phyloP scores from a whole-genome alignment of 2,797 vertebrate genomes.

The Lindbergichthys nudifrons region DNA sequence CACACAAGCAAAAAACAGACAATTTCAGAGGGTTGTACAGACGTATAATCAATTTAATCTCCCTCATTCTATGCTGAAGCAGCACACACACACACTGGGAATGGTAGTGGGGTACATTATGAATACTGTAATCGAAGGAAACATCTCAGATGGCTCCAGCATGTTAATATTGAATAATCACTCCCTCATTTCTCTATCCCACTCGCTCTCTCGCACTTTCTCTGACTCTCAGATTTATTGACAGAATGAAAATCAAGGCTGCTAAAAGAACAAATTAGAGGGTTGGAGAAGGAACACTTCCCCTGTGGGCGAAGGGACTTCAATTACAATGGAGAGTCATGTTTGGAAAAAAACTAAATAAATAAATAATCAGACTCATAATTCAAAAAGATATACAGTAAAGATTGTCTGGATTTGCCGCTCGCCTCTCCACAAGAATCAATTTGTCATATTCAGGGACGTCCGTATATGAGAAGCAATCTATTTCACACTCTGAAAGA shows the following conservation, averaged over 20 bases:
- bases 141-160: constrained; percentile 72
- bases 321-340: constrained; percentile 80
- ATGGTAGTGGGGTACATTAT: constrained; percentile 74
- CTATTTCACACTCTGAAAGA: constrained; percentile 84
- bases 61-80: constrained; percentile 49
- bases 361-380: constrained; percentile 71
- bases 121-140: constrained; percentile 76
- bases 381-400: constrained; percentile 64
- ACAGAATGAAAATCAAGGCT: constrained; percentile 75
- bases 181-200: constrained; percentile 46
- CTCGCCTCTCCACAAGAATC: constrained; percentile 75
- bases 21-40: constrained; percentile 70
- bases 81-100: constrained; percentile 25
- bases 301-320: constrained; percentile 70
- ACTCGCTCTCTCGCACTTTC: constrained; percentile 1
- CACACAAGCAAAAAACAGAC: constrained; percentile 65
- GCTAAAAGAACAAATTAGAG: constrained; percentile 84
- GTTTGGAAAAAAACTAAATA: constrained; percentile 72
- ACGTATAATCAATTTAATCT: constrained; percentile 77
- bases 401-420: constrained; percentile 74
- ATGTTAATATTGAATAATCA: constrained; percentile 84
- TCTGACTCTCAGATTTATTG: constrained; percentile 69
- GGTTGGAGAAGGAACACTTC: constrained; percentile 61
- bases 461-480: constrained; percentile 83
- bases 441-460: constrained; percentile 85